Base-by-base conservation (phyloP, 2,888 invertebrate genomes). In the Epiblema foenella region DNA sequence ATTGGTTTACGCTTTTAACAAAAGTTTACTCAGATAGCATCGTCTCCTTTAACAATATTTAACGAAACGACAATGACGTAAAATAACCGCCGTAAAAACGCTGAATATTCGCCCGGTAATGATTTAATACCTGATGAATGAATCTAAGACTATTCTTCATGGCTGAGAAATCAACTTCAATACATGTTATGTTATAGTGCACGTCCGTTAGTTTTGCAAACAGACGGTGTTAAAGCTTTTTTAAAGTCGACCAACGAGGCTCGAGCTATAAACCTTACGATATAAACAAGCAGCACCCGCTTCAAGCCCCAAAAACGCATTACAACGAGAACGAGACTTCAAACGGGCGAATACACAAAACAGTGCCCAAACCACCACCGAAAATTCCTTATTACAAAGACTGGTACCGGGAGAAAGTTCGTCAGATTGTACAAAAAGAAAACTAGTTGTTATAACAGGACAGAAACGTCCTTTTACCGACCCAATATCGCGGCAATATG, bases 311-410 rank as follows among this genome's bases (percentile, higher is more conserved):
- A 4, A 46, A 24, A 8, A 18, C 51, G 3, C 5, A 17, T 12
- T n/a, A 29, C 37, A 10, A n/a, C 9, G 24, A 11, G n/a, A 11
- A 3, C 24, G 37, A n/a, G 15, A 1, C 46, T 17, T 10, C 46
- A 64, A 42, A 4, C 29, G 20, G 24, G 9, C 29, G 33, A 24
- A 65, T 15, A 56, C 15, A 62, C n/a, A 51, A 20, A 20, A 29
- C 39, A 17, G 60, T 54, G 49, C 39, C 51, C 51, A 49, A 49
- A 64, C 69, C 63, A 51, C 57, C 69, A 69, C 63, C 63, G 20
- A 51, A 12, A 12, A 62, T 42, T 42, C 56, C 54, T 46, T 46
- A 20, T 24, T 24, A 24, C 24, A 4, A 12, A 29, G 2, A 8
- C 20, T 8, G 39, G 20, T 20, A 56, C 15, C 12, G n/a, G 12